A percentile compares a stretch with the other conserved stretches of the same genome.
Evolutionary conservation across 1,140 invertebrate species (phyloP).

Genomic region (Heliothis subflexa): DNA sequence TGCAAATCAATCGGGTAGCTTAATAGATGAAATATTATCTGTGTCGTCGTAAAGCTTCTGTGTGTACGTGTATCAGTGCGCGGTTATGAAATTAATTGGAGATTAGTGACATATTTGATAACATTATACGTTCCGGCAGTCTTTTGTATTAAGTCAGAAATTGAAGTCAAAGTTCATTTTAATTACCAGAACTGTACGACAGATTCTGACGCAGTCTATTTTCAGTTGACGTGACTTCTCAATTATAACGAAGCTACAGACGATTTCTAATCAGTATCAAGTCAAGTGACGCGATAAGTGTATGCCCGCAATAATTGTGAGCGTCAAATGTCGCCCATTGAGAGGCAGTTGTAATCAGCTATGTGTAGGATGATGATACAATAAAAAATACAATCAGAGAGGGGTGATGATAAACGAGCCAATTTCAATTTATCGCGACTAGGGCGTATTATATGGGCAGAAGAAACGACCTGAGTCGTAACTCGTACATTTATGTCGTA

Average conservation of each 20-base stretch:
- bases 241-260: not conserved
- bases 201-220: not conserved
- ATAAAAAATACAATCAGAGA: slow-evolving; percentile 65
- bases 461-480: slow-evolving; percentile 62
- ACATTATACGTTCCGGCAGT: slow-evolving; percentile 4
- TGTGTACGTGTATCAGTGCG: slow-evolving; percentile 12
- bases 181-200: not conserved
- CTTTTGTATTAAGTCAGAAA: slow-evolving; percentile 16
- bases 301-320: slow-evolving; percentile 20
- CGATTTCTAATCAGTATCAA: not conserved
- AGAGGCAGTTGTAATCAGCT: slow-evolving; percentile 23
- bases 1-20: slow-evolving; percentile 39
- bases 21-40: slow-evolving; percentile 44
- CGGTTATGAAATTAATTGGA: slow-evolving; percentile 28
- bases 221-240: not conserved
- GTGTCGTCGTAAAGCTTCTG: slow-evolving; percentile 21
- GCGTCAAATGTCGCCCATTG: slow-evolving; percentile 8
- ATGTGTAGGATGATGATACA: slow-evolving; percentile 36
- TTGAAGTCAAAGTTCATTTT: not conserved
- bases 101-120: slow-evolving; percentile 29
- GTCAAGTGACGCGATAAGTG: not conserved
- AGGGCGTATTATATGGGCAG: slow-evolving; percentile 63
- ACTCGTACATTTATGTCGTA: slow-evolving; percentile 70
- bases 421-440: slow-evolving; percentile 69
- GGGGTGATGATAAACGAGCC: slow-evolving; percentile 64